These are phyloP conservation scores for Tiliqua scincoides DNA, from an alignment of 2,113 vertebrate species.

Conservation along the genomic window DNA sequence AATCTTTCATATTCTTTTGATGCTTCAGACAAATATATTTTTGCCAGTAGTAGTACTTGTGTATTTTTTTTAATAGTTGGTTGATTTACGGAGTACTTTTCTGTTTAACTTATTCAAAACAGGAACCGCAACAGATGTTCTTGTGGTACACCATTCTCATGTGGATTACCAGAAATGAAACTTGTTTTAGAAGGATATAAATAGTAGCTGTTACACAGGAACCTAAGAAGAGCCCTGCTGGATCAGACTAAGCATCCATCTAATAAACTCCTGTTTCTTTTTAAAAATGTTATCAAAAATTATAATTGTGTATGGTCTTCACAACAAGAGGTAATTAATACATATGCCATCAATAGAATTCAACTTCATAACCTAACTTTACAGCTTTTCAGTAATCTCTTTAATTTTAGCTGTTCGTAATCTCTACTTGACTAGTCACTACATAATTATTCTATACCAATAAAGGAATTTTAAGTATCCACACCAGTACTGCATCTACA, in stretches of 20 bases:
- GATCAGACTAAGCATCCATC: background rate
- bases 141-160: constrained; percentile 41
- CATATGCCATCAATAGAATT: too few relatives aligned
- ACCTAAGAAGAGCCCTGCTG: background rate
- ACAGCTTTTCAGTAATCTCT: too few relatives aligned
- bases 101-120: constrained; percentile 62
- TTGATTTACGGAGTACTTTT: constrained; percentile 37
- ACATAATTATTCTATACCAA: too few relatives aligned
- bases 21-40: constrained; percentile 24
- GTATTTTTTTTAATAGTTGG: background rate
- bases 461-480: too few relatives aligned
- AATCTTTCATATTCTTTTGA: constrained; percentile 7
- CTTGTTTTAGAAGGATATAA: constrained; percentile 32
- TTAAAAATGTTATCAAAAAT: background rate
- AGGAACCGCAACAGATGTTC: constrained; percentile 66
- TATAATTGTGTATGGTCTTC: too few relatives aligned
- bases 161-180: constrained; percentile 64
- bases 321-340: too few relatives aligned
- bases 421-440: too few relatives aligned
- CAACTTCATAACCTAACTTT: too few relatives aligned
- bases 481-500: too few relatives aligned
- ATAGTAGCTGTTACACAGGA: background rate
- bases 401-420: too few relatives aligned
- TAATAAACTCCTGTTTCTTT: background rate
- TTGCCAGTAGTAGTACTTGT: constrained; percentile 19